Conservation (phyloP, 2,113 vertebrate species). For the Triplophysa dalaica region DNA sequence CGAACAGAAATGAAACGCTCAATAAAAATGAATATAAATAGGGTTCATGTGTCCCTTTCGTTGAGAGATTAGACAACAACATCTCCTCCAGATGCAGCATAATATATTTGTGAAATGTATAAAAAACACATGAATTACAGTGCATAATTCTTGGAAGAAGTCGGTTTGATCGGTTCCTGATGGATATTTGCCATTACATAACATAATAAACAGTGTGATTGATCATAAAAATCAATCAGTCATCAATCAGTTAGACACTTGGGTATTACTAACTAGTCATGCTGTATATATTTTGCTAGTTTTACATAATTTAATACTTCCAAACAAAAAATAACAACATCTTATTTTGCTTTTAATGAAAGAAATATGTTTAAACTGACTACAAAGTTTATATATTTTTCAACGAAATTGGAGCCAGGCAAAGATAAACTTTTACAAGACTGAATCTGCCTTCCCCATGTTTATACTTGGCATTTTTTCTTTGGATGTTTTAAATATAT, state of each 20-base stretch:
- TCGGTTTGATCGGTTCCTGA: neutral
- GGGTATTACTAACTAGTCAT: slow-evolving; percentile 8
- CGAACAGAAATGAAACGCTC: neutral
- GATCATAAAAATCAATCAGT: neutral
- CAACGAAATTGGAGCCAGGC: neutral
- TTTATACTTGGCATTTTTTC: neutral
- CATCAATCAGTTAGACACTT: neutral
- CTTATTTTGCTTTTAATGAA: neutral
- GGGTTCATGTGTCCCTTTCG: neutral
- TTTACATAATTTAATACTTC: neutral
- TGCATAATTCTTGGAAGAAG: neutral
- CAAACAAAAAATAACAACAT: neutral
- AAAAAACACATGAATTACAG: slow-evolving; percentile 9
- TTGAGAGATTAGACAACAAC: slow-evolving; percentile 1
- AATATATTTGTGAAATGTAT: neutral
- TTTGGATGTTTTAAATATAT: neutral
- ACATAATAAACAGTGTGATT: neutral
- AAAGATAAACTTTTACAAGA: neutral
- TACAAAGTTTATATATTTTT: neutral
- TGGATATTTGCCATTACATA: slow-evolving; percentile 21
- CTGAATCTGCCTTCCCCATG: neutral
- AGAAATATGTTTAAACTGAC: neutral
- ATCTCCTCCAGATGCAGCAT: slow-evolving; percentile 2
- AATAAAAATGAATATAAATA: neutral
- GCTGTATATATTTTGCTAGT: slow-evolving; percentile 1